Conservation (phyloP, 2,888 invertebrate genomes). For the Lycocerus yunnanus region DNA sequence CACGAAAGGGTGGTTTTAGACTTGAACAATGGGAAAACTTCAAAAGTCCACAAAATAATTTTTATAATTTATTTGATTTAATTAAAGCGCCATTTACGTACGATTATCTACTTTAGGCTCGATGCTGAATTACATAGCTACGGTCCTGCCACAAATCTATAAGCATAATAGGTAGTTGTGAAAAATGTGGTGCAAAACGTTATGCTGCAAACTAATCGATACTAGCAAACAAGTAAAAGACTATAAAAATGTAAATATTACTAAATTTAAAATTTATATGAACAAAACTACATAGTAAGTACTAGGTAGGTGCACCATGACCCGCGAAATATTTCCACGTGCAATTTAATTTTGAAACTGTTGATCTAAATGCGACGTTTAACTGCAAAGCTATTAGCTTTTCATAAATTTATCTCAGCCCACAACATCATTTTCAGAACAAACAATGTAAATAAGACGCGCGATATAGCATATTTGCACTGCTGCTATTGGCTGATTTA, state of each 20-base stretch:
- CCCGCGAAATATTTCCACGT: neutral
- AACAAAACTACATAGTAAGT: neutral
- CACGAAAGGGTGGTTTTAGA: too few species aligned
- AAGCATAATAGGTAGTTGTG: neutral
- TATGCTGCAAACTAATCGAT: neutral
- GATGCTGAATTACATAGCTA: too few species aligned
- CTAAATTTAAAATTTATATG: neutral
- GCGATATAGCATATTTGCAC: neutral
- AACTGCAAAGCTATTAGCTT: neutral
- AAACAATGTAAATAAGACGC: too few species aligned
- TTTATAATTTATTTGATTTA: too few species aligned
- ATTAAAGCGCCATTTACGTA: too few species aligned
- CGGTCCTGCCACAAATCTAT: neutral
- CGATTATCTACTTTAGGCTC: too few species aligned
- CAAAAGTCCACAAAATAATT: too few species aligned
- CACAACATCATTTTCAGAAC: neutral
- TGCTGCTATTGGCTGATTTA: neutral
- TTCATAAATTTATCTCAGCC: neutral
- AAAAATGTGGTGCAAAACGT: neutral
- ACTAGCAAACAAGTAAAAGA: neutral
- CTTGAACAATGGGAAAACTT: too few species aligned
- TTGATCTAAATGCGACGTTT: neutral
- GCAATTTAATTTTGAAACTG: neutral
- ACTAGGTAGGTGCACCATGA: too few species aligned
- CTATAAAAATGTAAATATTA: neutral